These are phyloP conservation scores for Passerculus sandwichensis DNA, from an alignment of 2,797 vertebrate genomes.

Conservation along the genomic window DNA sequence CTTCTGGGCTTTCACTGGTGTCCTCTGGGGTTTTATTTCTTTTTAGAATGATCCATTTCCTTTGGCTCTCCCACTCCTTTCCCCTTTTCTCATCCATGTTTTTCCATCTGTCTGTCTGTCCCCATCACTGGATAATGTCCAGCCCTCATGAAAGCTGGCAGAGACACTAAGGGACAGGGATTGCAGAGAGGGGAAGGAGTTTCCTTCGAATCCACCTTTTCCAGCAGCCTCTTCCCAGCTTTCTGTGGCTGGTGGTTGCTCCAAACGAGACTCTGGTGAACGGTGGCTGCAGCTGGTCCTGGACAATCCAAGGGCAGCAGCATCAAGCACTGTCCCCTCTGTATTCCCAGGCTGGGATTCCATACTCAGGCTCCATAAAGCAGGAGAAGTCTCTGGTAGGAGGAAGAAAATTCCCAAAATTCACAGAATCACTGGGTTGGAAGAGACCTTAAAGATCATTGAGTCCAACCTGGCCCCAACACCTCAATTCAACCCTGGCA, in stretches of 20 bases:
- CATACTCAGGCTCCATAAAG: not conserved
- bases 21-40: not conserved
- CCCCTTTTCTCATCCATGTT: not conserved
- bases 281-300: too few relatives aligned
- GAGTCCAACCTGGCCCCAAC: too few relatives aligned
- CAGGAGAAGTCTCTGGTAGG: not conserved
- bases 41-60: not conserved
- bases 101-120: not conserved
- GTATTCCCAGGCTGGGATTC: not conserved
- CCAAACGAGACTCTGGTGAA: not conserved
- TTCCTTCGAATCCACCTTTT: not conserved
- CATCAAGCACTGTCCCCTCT: not conserved
- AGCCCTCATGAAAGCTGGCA: not conserved
- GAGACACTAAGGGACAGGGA: not conserved
- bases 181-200: too few relatives aligned
- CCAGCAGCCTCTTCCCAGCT: not conserved
- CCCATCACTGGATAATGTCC: fast-evolving
- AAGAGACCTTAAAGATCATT: too few relatives aligned
- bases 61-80: not conserved
- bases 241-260: not conserved
- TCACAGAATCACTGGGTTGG: fast-evolving
- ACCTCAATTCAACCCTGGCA: too few relatives aligned
- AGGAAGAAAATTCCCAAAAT: not conserved
- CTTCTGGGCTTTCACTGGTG: too few relatives aligned
- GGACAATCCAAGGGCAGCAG: not conserved